Conservation (phyloP, 2,888 invertebrate genomes). For the Euphydryas editha region DNA sequence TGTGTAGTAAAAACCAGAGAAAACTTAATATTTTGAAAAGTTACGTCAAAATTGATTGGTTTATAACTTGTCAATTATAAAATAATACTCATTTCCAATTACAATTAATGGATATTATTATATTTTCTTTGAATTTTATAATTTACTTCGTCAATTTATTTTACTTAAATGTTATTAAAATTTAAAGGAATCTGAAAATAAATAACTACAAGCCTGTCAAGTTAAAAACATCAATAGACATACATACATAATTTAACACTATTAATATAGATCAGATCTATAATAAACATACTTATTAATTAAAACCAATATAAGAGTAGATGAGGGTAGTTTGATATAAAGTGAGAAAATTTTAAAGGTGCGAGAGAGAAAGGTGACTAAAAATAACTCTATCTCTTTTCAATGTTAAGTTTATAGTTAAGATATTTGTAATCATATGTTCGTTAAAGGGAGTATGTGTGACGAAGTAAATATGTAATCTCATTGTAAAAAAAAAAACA, state of each 20-base stretch:
- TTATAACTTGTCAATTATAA: too few species aligned
- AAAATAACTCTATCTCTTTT: not conserved
- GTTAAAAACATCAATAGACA: conserved; percentile 25
- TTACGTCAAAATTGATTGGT: too few species aligned
- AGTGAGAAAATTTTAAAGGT: not conserved
- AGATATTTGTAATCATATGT: not conserved
- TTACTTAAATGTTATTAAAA: too few species aligned
- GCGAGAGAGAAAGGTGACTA: conserved; percentile 1
- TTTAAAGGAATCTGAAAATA: too few species aligned
- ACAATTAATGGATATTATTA: too few species aligned
- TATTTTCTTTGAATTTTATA: too few species aligned
- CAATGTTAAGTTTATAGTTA: not conserved
- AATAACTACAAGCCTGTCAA: conserved; percentile 20
- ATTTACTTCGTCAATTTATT: too few species aligned
- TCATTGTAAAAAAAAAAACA: too few species aligned
- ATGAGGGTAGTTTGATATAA: conserved; percentile 2
- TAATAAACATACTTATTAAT: conserved; percentile 5
- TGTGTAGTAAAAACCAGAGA: too few species aligned
- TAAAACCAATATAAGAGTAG: conserved; percentile 16
- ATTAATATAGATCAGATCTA: conserved; percentile 29
- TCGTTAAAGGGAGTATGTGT: not conserved
- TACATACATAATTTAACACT: conserved; percentile 12
- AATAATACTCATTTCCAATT: too few species aligned
- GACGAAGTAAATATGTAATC: too few species aligned
- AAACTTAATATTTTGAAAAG: too few species aligned